A percentile compares a stretch with the other conserved stretches of the same genome.
phyloP scores from a whole-genome alignment of 1,140 invertebrate genomes.

The Leptinotarsa undecemlineata region DNA sequence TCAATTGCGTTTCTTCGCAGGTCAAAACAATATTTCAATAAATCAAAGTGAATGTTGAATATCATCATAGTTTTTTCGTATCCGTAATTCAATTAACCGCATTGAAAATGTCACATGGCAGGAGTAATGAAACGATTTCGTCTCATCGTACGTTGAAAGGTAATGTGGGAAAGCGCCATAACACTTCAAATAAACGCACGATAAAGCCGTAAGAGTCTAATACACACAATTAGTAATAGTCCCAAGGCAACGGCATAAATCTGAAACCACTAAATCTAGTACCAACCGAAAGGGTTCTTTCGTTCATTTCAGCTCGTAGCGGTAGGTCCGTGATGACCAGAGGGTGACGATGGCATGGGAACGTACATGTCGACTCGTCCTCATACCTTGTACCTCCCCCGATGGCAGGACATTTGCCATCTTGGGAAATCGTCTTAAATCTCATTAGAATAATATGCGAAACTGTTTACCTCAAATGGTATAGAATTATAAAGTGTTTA shows the following conservation, averaged over 20 bases:
- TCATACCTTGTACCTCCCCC: constrained; percentile 6
- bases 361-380: constrained; percentile 16
- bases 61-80: no score
- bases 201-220: constrained; percentile 20
- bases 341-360: constrained; percentile 17
- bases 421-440: neutral
- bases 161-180: constrained; percentile 16
- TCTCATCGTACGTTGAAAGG: neutral
- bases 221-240: constrained; percentile 17
- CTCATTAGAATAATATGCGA: no score
- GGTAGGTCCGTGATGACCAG: constrained; percentile 23
- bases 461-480: no score
- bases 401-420: neutral
- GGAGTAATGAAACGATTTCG: no score
- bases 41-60: no score
- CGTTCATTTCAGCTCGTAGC: neutral
- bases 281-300: constrained; percentile 14
- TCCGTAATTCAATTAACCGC: no score
- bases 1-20: no score
- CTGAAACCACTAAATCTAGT: constrained; percentile 19
- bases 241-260: constrained; percentile 12
- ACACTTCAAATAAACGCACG: constrained; percentile 4
- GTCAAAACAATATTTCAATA: no score
- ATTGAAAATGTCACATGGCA: no score
- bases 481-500: no score